Base-by-base conservation (phyloP, 2,888 invertebrate species). In the Eristalis arbustorum region DNA sequence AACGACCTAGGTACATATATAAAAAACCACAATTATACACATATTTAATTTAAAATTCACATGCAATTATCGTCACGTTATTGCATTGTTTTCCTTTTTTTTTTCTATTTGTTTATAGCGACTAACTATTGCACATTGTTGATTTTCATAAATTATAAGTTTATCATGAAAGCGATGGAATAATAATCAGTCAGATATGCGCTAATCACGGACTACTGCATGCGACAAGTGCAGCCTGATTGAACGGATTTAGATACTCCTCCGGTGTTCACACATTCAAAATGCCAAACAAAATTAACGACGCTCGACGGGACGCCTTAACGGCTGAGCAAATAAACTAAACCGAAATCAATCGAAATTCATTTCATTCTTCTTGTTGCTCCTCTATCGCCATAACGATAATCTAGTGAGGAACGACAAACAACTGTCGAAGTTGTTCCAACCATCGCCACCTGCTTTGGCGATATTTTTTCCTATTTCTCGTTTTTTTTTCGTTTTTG, bases 1-100 rank as follows among this genome's bases (percentile, higher is more conserved):
- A 75, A 84, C 63, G 84, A 84, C 59, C 80, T 76, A 76, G 84
- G 84, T 84, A 84, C 63, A 72, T 84, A 68, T 63, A 40, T n/a
- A n/a, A n/a, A n/a, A 25, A 81, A 64, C 34, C 22, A 13, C 8
- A 31, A 8, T 10, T 25, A 71, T 83, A 18, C 18, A 49, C 6
- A 49, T 18, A 49, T n/a, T n/a, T n/a, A n/a, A 49, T 8, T 49
- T 49, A 18, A 49, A n/a, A 49, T 72, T 84, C 62, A 62, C 84
- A 71, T 84, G 79, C 56, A 75, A 75, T 79, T 75, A 75, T 22
- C 67, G 66, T 75, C 62, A 79, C 66, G 74, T 61, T 59, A 78
- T 61, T 57, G 63, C n/a, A 23, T 66, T 69, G 56, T 28, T 37
- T 57, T 49, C 18, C 49, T 18, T 63, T 63, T 68, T 40, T 18